Base-by-base conservation (phyloP, 2,113 vertebrate genomes). In the Empidonax alnorum region DNA sequence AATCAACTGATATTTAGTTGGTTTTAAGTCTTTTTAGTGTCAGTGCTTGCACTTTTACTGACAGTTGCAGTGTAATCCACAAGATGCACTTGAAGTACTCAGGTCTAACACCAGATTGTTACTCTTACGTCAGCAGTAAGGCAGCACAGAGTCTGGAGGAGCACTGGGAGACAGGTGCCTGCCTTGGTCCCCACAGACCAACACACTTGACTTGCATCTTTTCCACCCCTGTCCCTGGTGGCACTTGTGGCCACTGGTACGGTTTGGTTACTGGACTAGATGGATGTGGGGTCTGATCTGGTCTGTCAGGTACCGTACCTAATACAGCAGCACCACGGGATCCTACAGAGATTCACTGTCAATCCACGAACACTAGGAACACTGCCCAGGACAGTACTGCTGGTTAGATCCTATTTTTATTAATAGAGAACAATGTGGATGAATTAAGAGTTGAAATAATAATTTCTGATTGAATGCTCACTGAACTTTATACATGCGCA, bases 71-170 rank as follows among this genome's bases (percentile, higher is more conserved):
- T 37, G 53, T 47, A 9, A 14, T 47, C 42, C 3, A 0, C 24
- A 35, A 41, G 47, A 39, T 14, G 22, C 33, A 2, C 12, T 61
- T n/a, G 44, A 37, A 14, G 20, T 37, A 14, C 37, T 56, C 0
- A 0, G 12, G 14, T 46, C 37, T 33, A 16, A 37, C 2, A 7
- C 22, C 28, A 20, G 42, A 22, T 12, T 24, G 46, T 30, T 18
- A 7, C 10, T 37, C 1, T 0, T 4, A 2, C 6, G 13, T 58
- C 16, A 22, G 56, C 79, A 85, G 9, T 4, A 53, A 41, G 39
- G 85, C 12, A 47, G 28, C 2, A 2, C 56, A 4, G n/a, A 14
- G 0, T 1, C 25, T 37, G 6, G 0, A 66, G 63, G 28, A 76
- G 30, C 53, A 9, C 33, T 9, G 7, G 6, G 14, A 37, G 27